A percentile compares a stretch with the other conserved stretches of the same genome.
Conservation (phyloP, 2,113 vertebrate genomes). For the Orientallactaga bullata region DNA sequence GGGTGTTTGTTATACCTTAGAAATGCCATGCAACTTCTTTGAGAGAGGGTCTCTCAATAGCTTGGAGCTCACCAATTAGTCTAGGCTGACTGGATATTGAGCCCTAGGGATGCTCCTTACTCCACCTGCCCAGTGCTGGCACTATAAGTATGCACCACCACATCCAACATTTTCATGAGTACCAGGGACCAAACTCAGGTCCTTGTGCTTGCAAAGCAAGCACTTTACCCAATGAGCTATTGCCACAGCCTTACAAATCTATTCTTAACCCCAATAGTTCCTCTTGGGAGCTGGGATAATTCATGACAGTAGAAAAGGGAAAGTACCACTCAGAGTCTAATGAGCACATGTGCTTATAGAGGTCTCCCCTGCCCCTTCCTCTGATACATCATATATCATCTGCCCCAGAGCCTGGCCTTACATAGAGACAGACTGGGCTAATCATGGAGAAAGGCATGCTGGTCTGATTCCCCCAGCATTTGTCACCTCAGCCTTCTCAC, state of each 20-base stretch:
- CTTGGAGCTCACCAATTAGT: too few species aligned
- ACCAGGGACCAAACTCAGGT: too few species aligned
- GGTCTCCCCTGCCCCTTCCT: neutral
- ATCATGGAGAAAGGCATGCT: neutral
- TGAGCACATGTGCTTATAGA: neutral
- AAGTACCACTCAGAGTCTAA: neutral
- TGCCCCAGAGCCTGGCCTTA: neutral
- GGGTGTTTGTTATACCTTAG: too few species aligned
- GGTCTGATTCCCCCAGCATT: neutral
- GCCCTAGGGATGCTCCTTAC: too few species aligned
- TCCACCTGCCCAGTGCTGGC: too few species aligned
- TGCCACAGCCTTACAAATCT: neutral
- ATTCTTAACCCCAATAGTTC: constrained; percentile 8
- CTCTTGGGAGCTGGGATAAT: constrained; percentile 44
- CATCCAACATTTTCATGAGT: too few species aligned
- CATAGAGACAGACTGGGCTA: neutral
- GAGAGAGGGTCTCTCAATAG: too few species aligned
- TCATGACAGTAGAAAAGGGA: neutral
- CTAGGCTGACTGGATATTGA: too few species aligned
- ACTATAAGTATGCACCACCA: too few species aligned
- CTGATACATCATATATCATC: neutral
- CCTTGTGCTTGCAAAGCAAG: too few species aligned
- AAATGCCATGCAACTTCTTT: too few species aligned
- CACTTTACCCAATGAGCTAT: too few species aligned
- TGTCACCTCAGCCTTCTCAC: neutral